phyloP scores from a whole-genome alignment of 2,113 vertebrate species.

The Aphyosemion australe region DNA sequence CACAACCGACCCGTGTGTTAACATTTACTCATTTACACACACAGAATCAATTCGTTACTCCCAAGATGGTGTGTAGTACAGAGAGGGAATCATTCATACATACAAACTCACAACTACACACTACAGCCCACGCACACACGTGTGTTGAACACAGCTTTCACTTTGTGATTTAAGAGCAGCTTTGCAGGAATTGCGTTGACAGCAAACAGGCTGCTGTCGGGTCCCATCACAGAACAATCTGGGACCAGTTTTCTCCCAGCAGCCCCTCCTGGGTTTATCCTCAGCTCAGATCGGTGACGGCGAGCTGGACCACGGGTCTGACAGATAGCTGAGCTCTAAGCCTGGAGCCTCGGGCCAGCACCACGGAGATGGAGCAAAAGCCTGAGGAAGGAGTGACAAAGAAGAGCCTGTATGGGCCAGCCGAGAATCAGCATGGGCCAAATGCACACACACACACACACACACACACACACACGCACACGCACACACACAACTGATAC shows the following conservation, averaged over 20 bases:
- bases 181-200: constrained; percentile 53
- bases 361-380: constrained; percentile 43
- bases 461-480: background rate
- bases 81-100: constrained; percentile 35
- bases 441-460: constrained; percentile 26
- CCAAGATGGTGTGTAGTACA: constrained; percentile 23
- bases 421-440: constrained; percentile 11
- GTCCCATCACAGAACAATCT: constrained; percentile 45
- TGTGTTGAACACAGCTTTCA: constrained; percentile 8
- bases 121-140: constrained; percentile 1
- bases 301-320: constrained; percentile 25
- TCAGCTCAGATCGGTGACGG: constrained; percentile 24
- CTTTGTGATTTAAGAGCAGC: constrained; percentile 56
- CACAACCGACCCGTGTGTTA: background rate
- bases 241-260: constrained; percentile 27
- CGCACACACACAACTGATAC: background rate
- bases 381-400: constrained; percentile 40
- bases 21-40: constrained; percentile 37
- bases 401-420: constrained; percentile 26
- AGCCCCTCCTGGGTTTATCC: constrained; percentile 26
- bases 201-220: constrained; percentile 54
- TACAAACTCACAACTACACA: constrained; percentile 12
- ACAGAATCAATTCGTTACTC: constrained; percentile 49
- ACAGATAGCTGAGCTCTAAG: constrained; percentile 55
- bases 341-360: constrained; percentile 54